Percentiles rank a stretch among this genome's conserved stretches.
phyloP scores from a whole-genome alignment of 2,797 vertebrate species.

The Pristis pectinata region DNA sequence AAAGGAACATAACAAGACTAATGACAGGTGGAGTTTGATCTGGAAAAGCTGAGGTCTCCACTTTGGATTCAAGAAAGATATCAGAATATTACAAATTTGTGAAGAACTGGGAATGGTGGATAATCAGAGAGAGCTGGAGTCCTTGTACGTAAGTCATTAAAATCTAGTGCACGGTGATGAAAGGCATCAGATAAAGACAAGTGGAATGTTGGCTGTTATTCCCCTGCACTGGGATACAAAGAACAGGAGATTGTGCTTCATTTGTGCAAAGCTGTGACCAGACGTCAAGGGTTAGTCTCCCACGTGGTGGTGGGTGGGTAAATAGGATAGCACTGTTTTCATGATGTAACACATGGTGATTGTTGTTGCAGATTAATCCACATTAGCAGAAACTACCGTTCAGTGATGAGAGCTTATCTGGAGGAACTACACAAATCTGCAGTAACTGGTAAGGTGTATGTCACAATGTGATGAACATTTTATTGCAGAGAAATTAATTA shows the following conservation, averaged over 20 bases:
- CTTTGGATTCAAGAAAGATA: too few species aligned
- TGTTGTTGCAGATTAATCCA: conserved; percentile 73
- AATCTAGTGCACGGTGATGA: background rate
- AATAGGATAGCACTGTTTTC: background rate
- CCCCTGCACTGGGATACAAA: background rate
- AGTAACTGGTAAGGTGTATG: conserved; percentile 44
- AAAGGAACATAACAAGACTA: too few species aligned
- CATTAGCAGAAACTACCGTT: conserved; percentile 94
- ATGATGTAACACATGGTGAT: background rate
- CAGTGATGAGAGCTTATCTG: conserved; percentile 88
- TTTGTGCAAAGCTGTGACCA: background rate
- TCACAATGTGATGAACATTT: background rate
- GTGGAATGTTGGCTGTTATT: background rate
- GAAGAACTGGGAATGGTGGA: too few species aligned
- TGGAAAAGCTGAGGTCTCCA: too few species aligned
- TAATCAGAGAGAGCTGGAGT: too few species aligned
- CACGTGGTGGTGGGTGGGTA: background rate
- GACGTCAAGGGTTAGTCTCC: background rate
- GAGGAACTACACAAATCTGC: conserved; percentile 85
- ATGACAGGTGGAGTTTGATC: too few species aligned
- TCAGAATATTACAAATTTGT: too few species aligned
- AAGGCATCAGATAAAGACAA: background rate
- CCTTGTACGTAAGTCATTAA: too few species aligned
- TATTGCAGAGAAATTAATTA: background rate
- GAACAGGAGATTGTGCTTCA: background rate